These are phyloP conservation scores for Oreocharis arfaki DNA, from an alignment of 2,113 vertebrate genomes.

Conservation along the genomic window DNA sequence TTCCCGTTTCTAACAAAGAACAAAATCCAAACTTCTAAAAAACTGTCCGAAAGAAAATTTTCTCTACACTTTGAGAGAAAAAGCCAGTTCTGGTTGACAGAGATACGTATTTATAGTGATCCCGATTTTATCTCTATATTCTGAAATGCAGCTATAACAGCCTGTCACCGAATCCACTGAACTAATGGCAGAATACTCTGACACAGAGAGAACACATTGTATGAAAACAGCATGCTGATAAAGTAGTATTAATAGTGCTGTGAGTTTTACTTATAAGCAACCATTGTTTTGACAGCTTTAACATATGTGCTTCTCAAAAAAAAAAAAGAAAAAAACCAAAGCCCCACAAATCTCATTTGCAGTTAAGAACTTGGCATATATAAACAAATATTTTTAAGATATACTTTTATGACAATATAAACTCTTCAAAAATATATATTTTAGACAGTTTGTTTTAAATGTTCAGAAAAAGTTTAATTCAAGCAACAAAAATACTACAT, in stretches of 20 bases:
- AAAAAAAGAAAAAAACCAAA: not conserved
- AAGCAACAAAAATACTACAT: not conserved
- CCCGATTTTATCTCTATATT: not conserved
- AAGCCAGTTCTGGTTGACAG: not conserved
- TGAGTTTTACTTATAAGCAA: not conserved
- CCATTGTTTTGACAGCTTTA: not conserved
- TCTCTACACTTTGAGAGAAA: not conserved
- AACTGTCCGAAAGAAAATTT: not conserved
- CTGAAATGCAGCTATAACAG: not conserved
- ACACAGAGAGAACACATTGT: not conserved
- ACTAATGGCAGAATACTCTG: not conserved
- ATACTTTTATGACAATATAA: not conserved
- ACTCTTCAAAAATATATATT: not conserved
- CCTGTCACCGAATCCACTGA: not conserved
- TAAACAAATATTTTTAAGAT: not conserved
- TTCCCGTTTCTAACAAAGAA: not conserved
- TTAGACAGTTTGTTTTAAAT: not conserved
- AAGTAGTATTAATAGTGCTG: not conserved
- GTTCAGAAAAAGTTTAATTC: not conserved
- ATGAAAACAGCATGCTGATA: not conserved
- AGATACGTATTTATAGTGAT: not conserved
- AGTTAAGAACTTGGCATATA: not conserved
- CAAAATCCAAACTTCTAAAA: not conserved
- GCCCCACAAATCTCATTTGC: not conserved
- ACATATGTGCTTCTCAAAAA: not conserved